phyloP scores from a whole-genome alignment of 2,113 vertebrate species.

The Stictonetta naevosa region DNA sequence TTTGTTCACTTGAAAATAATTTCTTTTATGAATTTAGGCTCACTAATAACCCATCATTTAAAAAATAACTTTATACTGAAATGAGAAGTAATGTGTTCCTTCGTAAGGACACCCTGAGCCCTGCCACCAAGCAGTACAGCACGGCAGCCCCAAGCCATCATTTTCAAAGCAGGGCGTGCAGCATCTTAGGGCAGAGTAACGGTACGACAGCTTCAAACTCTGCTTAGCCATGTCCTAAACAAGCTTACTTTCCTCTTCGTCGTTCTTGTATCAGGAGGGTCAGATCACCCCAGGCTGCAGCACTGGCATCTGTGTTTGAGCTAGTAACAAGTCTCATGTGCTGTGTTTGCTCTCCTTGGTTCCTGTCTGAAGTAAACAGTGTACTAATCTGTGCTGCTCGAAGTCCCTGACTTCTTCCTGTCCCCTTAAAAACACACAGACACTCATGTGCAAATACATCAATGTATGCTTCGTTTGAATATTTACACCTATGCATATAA shows the following conservation, averaged over 20 bases:
- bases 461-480: not conserved
- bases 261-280: not conserved
- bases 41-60: not conserved
- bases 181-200: not conserved
- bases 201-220: not conserved
- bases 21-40: not conserved
- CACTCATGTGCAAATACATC: not conserved
- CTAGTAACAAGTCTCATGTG: not conserved
- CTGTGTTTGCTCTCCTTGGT: not conserved
- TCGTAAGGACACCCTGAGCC: not conserved
- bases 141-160: rapidly evolving
- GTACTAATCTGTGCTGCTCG: not conserved
- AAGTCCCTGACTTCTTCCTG: not conserved
- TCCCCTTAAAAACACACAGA: not conserved
- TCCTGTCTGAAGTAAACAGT: not conserved
- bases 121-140: not conserved
- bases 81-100: not conserved
- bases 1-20: not conserved
- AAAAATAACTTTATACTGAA: not conserved
- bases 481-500: not conserved
- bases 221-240: not conserved
- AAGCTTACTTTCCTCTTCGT: not conserved
- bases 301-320: not conserved
- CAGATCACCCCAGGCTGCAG: not conserved
- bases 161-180: not conserved